Conservation (phyloP, 2,888 invertebrate genomes). For the Lampropteryx suffumata region DNA sequence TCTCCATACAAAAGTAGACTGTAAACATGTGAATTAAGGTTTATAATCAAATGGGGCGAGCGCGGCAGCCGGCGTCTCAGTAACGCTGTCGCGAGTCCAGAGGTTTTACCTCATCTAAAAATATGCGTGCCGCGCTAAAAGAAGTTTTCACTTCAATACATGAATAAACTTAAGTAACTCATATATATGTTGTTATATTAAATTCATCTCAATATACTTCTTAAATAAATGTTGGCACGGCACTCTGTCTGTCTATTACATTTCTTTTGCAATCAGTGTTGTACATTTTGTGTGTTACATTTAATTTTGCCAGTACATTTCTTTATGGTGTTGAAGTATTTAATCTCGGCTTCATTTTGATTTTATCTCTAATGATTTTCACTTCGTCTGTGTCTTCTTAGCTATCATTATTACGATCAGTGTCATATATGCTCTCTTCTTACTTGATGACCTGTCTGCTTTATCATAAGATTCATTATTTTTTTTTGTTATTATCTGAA, state of each 20-base stretch:
- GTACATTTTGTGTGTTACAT: constrained; percentile 74
- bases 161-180: constrained; percentile 16
- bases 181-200: constrained; percentile 13
- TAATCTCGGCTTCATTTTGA: constrained; percentile 69
- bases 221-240: constrained; percentile 59
- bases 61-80: too few species aligned
- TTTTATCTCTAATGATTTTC: constrained; percentile 65
- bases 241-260: constrained; percentile 60
- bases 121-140: too few species aligned
- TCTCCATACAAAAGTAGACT: too few species aligned
- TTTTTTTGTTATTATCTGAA: background rate
- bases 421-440: constrained; percentile 76
- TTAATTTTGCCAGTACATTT: constrained; percentile 69
- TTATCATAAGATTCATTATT: background rate
- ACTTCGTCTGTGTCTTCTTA: constrained; percentile 77
- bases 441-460: constrained; percentile 60
- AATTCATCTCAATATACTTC: constrained; percentile 21
- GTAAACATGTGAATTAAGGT: too few species aligned
- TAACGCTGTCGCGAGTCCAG: too few species aligned
- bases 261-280: constrained; percentile 78
- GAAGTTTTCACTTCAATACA: too few species aligned
- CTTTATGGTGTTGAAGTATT: constrained; percentile 64
- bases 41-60: too few species aligned
- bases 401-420: constrained; percentile 74
- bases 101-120: too few species aligned